A percentile compares a stretch with the other conserved stretches of the same genome.
These are phyloP conservation scores for Odontocerum albicorne DNA, from an alignment of 2,888 invertebrate species.

Conservation along the genomic window DNA sequence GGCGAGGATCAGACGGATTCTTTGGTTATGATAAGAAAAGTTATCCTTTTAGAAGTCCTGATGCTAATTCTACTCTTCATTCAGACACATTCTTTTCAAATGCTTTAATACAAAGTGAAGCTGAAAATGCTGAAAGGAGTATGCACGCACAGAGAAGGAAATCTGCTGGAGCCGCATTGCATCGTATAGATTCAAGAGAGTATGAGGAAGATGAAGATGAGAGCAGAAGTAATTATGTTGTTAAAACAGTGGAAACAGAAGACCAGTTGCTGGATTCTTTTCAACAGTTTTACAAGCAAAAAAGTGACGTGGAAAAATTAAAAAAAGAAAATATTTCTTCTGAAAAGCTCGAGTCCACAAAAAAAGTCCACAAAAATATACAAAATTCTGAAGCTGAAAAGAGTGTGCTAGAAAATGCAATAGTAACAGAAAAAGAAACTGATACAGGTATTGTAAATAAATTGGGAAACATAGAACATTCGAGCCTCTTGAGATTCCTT, in stretches of 20 bases:
- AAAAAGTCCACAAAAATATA: too few species aligned
- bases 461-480: slow-evolving; percentile 26
- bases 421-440: background rate
- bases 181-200: slow-evolving; percentile 12
- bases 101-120: slow-evolving; percentile 28
- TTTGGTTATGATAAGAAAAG: slow-evolving; percentile 24
- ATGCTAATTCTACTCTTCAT: slow-evolving; percentile 16
- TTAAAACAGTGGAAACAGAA: slow-evolving; percentile 4
- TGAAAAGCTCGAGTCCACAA: too few species aligned
- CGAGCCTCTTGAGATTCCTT: slow-evolving; percentile 30
- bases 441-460: slow-evolving; percentile 8
- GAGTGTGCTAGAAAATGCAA: too few species aligned
- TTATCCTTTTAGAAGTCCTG: slow-evolving; percentile 13
- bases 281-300: slow-evolving; percentile 15
- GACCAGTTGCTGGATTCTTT: slow-evolving; percentile 19
- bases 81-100: slow-evolving; percentile 30
- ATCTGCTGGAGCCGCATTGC: slow-evolving; percentile 25
- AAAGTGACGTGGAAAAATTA: background rate
- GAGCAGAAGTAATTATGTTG: background rate
- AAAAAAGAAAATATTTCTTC: background rate
- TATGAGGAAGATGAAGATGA: slow-evolving; percentile 8
- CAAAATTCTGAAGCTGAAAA: too few species aligned
- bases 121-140: slow-evolving; percentile 8
- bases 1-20: slow-evolving; percentile 32
- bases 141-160: slow-evolving; percentile 9